Percentiles rank a stretch among this genome's conserved stretches.
These are phyloP conservation scores for Boloria euphrosyne DNA, from an alignment of 2,888 invertebrate species.

Conservation along the genomic window DNA sequence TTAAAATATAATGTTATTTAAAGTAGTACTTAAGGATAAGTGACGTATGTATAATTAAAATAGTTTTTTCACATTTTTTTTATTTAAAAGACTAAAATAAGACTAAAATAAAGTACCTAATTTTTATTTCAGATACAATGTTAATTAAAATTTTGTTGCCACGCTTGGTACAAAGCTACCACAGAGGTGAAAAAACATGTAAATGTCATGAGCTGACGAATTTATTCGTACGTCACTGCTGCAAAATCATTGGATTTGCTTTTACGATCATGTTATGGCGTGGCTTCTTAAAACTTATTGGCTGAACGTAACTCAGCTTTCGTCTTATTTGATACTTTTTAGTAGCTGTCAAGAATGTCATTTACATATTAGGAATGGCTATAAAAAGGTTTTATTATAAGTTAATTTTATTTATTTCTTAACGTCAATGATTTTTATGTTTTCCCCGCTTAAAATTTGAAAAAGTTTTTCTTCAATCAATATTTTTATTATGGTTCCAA, in stretches of 20 bases:
- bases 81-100: too few relatives aligned
- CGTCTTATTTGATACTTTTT: slow-evolving; percentile 37
- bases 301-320: slow-evolving; percentile 39
- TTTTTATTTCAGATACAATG: slow-evolving; percentile 12
- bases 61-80: too few relatives aligned
- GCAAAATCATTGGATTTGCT: slow-evolving; percentile 45
- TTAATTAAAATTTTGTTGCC: slow-evolving; percentile 31
- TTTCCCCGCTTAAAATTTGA: background rate
- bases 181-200: slow-evolving; percentile 38
- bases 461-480: background rate
- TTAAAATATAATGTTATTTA: too few relatives aligned
- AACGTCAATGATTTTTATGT: background rate
- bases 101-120: too few relatives aligned
- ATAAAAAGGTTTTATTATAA: slow-evolving; percentile 11
- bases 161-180: slow-evolving; percentile 31
- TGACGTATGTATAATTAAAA: too few relatives aligned
- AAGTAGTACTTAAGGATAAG: too few relatives aligned
- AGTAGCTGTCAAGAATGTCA: slow-evolving; percentile 30
- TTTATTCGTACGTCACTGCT: slow-evolving; percentile 46
- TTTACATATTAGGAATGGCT: slow-evolving; percentile 12
- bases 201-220: slow-evolving; percentile 44
- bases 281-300: slow-evolving; percentile 40
- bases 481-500: background rate
- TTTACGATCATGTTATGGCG: slow-evolving; percentile 45
- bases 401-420: background rate